A percentile compares a stretch with the other conserved stretches of the same genome.
Conservation (phyloP, 2,113 vertebrate genomes). For the Eira barbara region DNA sequence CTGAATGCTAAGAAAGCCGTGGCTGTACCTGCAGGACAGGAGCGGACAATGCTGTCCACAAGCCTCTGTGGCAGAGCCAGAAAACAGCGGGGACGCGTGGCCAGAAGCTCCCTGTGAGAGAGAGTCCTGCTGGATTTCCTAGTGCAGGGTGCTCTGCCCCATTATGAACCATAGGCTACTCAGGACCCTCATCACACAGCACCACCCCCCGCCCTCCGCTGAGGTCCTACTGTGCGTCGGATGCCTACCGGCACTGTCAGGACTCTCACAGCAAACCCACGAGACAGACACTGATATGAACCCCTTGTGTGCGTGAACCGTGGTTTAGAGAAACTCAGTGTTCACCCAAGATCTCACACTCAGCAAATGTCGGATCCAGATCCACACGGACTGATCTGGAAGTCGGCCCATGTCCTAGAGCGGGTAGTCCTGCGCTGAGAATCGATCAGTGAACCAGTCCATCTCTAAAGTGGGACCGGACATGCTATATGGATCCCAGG, state of each 20-base stretch:
- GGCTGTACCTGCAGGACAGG: not conserved
- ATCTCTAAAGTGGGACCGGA: not conserved
- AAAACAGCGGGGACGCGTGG: fast-evolving
- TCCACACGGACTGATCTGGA: fast-evolving
- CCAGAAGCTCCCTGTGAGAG: too few species aligned
- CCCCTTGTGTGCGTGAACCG: fast-evolving
- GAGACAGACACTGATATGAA: fast-evolving
- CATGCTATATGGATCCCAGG: too few species aligned
- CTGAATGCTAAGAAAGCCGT: not conserved
- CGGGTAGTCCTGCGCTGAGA: not conserved
- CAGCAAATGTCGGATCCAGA: fast-evolving
- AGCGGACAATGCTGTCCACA: not conserved
- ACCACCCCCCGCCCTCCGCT: fast-evolving
- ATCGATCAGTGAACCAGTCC: not conserved
- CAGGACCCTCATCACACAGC: fast-evolving
- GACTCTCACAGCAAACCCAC: not conserved
- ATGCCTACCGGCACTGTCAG: fast-evolving
- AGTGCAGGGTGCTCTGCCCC: fast-evolving
- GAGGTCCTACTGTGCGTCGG: fast-evolving
- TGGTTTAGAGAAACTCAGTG: fast-evolving
- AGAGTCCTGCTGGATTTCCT: fast-evolving
- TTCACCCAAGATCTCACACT: not conserved
- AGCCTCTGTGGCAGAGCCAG: fast-evolving
- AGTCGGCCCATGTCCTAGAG: fast-evolving
- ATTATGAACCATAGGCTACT: fast-evolving